Evolutionary conservation across 2,113 vertebrate genomes (phyloP), one percentile per base, ranked within the genome.

Genomic region (Rostratula benghalensis): DNA sequence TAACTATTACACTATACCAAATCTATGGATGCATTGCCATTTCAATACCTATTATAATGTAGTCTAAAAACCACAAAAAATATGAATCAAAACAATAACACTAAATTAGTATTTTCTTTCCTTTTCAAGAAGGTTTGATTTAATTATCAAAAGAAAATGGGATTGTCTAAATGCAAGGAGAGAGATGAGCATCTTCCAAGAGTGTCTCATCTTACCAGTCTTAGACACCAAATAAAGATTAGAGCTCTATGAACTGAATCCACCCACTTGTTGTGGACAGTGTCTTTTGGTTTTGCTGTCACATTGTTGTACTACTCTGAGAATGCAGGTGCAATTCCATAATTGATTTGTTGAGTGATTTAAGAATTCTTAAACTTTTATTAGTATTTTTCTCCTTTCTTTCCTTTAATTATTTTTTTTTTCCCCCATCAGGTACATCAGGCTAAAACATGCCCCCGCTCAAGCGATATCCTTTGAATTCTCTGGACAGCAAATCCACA

Each of bases 211-310:
- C 1, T 76, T 80, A 37, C 16, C 19, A 60, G 4, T 39, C 14
- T 61, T 30, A 59, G n/a, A 35, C 10, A 28, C 23, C 28, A 75
- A 3, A 5, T 14, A 46, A 31, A 39, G 6, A 53, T 25, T 56
- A 43, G 31, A 83, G 25, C 3, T 56, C 23, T 30, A 30, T 0
- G 0, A 68, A 24, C 10, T 22, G 18, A 80, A 33, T 51, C 3
- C 16, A 28, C 5, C 1, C 12, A 21, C 1, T 27, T 56, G 14
- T 50, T 78, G 73, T 53, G 25, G 35, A 56, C 5, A 33, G 24
- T 18, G 4, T 20, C 1, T 46, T 43, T 43, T 4, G 31, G 67
- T 41, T 35, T n/a, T 41, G 30, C 8, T 53, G 17, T 37, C 19
- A n/a, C 14, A 22, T 79, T 65, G 6, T 0, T 74, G 7, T 60